Conservation (phyloP, 2,888 invertebrate species). For the Criorhina ranunculi region DNA sequence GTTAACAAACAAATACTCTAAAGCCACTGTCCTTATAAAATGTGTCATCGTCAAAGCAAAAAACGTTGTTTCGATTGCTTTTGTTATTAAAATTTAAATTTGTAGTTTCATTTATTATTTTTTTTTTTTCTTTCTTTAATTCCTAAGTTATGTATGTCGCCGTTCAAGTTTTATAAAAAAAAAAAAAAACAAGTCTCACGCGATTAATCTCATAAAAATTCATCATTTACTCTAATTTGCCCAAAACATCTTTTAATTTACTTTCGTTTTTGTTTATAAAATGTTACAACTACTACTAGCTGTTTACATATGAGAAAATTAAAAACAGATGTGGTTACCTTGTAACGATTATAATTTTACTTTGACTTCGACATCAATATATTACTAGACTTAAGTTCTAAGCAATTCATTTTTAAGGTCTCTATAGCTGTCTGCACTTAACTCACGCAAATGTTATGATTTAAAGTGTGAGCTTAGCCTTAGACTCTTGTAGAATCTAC, state of each 20-base stretch:
- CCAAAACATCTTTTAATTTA: conserved; percentile 2
- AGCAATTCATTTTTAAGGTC: conserved; percentile 26
- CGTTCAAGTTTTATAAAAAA: neutral
- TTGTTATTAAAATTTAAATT: neutral
- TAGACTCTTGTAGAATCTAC: conserved; percentile 12
- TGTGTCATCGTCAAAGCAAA: too few species aligned
- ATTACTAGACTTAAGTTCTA: neutral
- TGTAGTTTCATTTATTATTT: neutral
- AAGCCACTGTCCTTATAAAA: too few species aligned
- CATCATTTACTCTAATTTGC: conserved; percentile 5
- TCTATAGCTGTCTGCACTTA: conserved; percentile 17
- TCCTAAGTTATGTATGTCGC: neutral
- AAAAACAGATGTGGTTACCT: conserved; percentile 6
- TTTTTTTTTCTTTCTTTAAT: neutral
- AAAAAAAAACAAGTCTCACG: neutral
- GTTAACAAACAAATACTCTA: too few species aligned
- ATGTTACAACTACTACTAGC: too few species aligned
- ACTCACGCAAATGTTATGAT: conserved; percentile 21
- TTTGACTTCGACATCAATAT: conserved; percentile 9
- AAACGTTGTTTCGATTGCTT: too few species aligned
- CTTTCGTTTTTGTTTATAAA: conserved; percentile 21
- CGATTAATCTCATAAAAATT: neutral
- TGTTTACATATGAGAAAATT: neutral
- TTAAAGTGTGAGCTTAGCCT: neutral
- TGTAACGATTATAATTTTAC: conserved; percentile 23